Percentiles rank a stretch among this genome's conserved stretches.
These are phyloP conservation scores for Emydura subglobosa DNA, from an alignment of 2,113 vertebrate genomes.

Conservation along the genomic window DNA sequence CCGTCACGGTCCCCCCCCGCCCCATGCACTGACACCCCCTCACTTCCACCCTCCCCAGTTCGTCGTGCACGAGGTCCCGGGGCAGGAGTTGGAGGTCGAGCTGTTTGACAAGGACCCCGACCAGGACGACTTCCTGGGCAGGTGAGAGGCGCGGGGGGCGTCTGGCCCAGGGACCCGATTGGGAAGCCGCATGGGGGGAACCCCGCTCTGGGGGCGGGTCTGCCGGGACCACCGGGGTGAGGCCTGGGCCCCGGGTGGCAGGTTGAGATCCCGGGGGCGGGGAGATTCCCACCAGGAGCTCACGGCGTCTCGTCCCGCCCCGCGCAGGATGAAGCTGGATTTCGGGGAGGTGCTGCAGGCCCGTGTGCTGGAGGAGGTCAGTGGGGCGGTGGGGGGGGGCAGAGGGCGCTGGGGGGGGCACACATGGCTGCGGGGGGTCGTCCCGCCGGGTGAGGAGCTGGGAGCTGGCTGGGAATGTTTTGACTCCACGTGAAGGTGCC, in stretches of 20 bases:
- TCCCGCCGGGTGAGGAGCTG: background rate
- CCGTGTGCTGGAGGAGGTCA: constrained; percentile 88
- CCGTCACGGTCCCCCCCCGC: background rate
- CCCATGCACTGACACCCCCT: background rate
- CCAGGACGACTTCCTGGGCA: constrained; percentile 95
- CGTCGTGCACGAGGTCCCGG: constrained; percentile 94
- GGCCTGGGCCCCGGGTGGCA: background rate
- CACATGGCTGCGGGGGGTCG: background rate
- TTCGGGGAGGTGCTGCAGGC: constrained; percentile 89
- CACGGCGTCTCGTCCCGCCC: background rate
- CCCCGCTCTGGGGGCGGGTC: background rate
- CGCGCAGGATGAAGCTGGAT: constrained; percentile 89
- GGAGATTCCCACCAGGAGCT: too few species aligned
- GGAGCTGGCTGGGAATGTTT: too few species aligned
- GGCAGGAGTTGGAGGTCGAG: constrained; percentile 95
- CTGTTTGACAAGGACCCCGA: constrained; percentile 96
- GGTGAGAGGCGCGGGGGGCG: constrained; percentile 75
- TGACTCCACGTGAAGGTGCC: too few species aligned
- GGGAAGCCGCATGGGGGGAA: background rate
- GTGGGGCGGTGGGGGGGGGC: constrained; percentile 13
- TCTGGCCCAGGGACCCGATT: background rate
- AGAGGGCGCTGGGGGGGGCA: background rate
- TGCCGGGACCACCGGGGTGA: background rate
- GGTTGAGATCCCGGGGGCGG: too few species aligned
- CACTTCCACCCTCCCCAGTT: constrained; percentile 78